Evolutionary conservation across 2,888 invertebrate genomes (phyloP).

Genomic region (Bellardia bayeri): DNA sequence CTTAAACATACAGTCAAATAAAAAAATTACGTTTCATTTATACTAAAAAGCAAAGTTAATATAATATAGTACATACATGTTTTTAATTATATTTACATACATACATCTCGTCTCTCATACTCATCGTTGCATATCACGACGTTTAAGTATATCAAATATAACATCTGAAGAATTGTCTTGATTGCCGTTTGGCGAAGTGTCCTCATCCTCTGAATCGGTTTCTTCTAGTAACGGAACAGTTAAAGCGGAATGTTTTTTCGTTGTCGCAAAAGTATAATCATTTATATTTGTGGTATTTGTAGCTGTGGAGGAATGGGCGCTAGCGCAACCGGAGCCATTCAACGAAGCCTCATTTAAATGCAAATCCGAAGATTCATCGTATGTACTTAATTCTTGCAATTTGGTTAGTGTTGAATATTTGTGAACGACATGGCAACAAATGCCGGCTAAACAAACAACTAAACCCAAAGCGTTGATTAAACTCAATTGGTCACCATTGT

Average conservation of each 20-base stretch:
- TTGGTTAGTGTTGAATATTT: constrained; percentile 85
- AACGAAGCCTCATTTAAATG: constrained; percentile 69
- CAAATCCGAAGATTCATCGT: constrained; percentile 75
- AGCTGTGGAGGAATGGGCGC: constrained; percentile 5
- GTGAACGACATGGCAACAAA: constrained; percentile 92
- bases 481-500: constrained; percentile 94
- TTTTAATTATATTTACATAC: constrained; percentile 25
- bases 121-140: constrained; percentile 84
- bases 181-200: constrained; percentile 80
- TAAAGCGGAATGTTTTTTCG: constrained; percentile 78
- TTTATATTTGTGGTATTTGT: constrained; percentile 44
- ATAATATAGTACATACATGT: not conserved
- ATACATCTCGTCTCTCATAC: not conserved
- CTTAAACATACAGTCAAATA: not conserved
- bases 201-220: constrained; percentile 81
- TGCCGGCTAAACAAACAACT: constrained; percentile 94
- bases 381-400: constrained; percentile 76
- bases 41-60: not conserved
- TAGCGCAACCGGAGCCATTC: not conserved
- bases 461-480: constrained; percentile 93
- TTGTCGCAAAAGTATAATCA: constrained; percentile 66
- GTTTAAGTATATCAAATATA: constrained; percentile 86
- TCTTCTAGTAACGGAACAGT: constrained; percentile 82
- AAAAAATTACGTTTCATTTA: not conserved
- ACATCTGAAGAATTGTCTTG: constrained; percentile 85